phyloP scores from a whole-genome alignment of 1,140 invertebrate species.

The Mactra quadrangularis region DNA sequence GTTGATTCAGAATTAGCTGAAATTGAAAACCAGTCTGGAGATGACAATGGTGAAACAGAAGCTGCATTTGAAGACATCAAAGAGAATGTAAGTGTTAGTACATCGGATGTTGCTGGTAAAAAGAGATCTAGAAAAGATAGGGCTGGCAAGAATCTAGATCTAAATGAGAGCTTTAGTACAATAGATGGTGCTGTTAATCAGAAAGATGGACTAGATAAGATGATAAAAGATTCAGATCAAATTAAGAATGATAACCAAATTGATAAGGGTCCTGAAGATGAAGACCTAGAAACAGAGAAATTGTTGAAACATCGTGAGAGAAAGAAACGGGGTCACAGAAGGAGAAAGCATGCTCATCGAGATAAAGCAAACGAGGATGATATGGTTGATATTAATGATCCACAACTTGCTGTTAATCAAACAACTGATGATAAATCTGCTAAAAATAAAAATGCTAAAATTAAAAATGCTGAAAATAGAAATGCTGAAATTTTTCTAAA shows the following conservation, averaged over 20 bases:
- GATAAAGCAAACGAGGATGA: not conserved
- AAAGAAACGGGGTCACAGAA: slow-evolving; percentile 4
- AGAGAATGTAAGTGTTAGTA: no score
- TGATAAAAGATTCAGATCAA: not conserved
- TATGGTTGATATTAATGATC: not conserved
- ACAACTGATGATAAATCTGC: no score
- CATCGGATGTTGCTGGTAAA: no score
- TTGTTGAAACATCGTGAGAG: not conserved
- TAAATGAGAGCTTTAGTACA: no score
- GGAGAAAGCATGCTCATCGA: not conserved
- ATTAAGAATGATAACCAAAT: not conserved
- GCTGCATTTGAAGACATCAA: not conserved
- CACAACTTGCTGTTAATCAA: not conserved
- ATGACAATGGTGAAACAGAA: not conserved
- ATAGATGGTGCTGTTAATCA: not conserved
- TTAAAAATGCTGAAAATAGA: no score
- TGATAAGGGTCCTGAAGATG: not conserved
- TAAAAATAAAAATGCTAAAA: no score
- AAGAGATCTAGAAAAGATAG: no score
- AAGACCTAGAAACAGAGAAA: slow-evolving; percentile 18
- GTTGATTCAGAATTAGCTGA: not conserved
- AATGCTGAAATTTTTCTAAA: no score
- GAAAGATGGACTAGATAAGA: not conserved
- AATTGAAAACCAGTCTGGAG: not conserved
- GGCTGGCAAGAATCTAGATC: no score